Evolutionary conservation across 2,113 vertebrate species (phyloP), one percentile per base, ranked within the genome.

Genomic region (Talpa occidentalis): DNA sequence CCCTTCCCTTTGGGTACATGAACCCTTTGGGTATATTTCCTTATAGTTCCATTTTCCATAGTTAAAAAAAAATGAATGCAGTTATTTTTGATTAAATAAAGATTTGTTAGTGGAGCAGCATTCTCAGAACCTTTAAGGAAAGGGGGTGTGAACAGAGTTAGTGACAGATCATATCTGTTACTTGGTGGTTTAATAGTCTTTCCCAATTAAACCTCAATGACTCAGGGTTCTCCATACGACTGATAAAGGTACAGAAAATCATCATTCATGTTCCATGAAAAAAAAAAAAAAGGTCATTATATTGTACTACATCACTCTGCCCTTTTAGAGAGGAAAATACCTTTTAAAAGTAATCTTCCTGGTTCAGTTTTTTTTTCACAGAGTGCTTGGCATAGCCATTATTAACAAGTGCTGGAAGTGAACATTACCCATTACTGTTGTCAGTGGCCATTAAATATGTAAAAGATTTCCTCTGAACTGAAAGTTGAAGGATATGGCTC

Each of bases 401-500:
- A 56, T 42, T 74, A 82, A 42, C 42, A 64, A 81, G 52, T 10
- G 16, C 49, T 90, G 52, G 62, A 69, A 92, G n/a, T 35, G 37
- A 69, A 88, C n/a, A n/a, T 3, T 52, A 42, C 74, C 47, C 47
- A 52, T 73, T 73, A 47, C 26, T 17, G 4, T n/a, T 77, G 88
- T 52, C 35, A 52, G 42, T 70, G 76, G 12, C 52, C 28, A 44
- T 69, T 79, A 79, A 93, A 66, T 28, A 56, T 2, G 88, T 56
- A 40, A 44, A 94, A 91, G 49, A 52, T 78, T 92, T 90, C 91
- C 64, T 82, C 32, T 17, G 56, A 67, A 74, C 49, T 59, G 69
- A 59, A 52, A 91, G 84, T 73, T 64, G 64, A 85, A 94, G 88
- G 70, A 83, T 92, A 42, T 79, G 62, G 70, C 77, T 86, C 88